Percentiles rank a stretch among this genome's conserved stretches.
phyloP scores from a whole-genome alignment of 1,140 invertebrate species.

The Bactericera cockerelli region DNA sequence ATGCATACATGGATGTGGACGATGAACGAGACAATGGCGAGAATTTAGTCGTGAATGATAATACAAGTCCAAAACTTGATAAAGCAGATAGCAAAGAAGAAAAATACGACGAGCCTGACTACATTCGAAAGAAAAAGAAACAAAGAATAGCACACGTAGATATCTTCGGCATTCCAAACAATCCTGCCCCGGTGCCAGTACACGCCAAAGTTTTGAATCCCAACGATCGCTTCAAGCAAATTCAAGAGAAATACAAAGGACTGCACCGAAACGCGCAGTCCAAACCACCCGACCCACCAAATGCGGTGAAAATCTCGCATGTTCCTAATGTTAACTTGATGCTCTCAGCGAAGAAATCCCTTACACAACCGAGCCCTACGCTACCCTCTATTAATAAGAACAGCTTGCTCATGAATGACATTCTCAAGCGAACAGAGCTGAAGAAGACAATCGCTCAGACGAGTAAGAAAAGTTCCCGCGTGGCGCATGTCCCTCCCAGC shows the following conservation, averaged over 20 bases:
- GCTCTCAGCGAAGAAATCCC: background rate
- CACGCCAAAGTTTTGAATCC: background rate
- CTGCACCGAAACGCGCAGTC: background rate
- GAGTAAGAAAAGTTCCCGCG: background rate
- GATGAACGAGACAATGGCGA: background rate
- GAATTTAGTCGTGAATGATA: no score
- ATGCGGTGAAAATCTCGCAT: background rate
- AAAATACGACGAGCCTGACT: background rate
- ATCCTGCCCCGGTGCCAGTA: background rate
- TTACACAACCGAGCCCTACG: background rate
- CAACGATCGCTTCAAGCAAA: background rate
- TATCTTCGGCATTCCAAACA: background rate
- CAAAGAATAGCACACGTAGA: slow-evolving; percentile 4
- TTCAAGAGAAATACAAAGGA: slow-evolving; percentile 4
- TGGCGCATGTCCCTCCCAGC: background rate
- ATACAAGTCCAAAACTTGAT: no score
- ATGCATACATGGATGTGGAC: background rate
- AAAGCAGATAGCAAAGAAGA: background rate
- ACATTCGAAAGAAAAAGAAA: background rate
- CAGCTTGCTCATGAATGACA: slow-evolving; percentile 4
- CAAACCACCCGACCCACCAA: background rate
- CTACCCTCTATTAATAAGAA: background rate
- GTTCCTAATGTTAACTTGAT: background rate
- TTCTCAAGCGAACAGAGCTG: background rate
- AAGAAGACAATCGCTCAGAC: slow-evolving; percentile 1